A percentile compares a stretch with the other conserved stretches of the same genome.
These are phyloP conservation scores for Lytechinus variegatus DNA, from an alignment of 35 echinoderm and acorn worm genomes.

Conservation along the genomic window DNA sequence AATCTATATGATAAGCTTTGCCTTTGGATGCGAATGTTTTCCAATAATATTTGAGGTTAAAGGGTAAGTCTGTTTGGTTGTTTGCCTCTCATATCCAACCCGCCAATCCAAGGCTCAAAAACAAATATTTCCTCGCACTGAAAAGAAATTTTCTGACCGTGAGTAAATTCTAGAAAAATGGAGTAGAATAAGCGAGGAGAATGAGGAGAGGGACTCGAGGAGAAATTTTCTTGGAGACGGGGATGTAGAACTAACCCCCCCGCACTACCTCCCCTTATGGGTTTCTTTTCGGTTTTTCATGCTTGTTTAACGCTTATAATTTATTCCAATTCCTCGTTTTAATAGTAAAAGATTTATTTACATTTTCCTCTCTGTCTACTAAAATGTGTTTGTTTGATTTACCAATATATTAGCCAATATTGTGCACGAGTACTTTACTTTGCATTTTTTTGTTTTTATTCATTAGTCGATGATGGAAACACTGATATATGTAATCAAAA, in stretches of 20 bases:
- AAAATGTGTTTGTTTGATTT: not conserved
- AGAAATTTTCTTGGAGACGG: not conserved
- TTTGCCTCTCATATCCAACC: conserved; percentile 28
- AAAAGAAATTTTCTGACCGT: conserved; percentile 26
- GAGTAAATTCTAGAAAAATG: not conserved
- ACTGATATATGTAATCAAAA: too few relatives aligned
- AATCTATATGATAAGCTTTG: not conserved
- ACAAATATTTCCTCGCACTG: conserved; percentile 31
- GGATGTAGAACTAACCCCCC: not conserved
- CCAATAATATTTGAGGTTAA: conserved; percentile 21
- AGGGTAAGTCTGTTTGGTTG: conserved; percentile 1
- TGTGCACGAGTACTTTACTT: not conserved
- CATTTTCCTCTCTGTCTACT: not conserved
- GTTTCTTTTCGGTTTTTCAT: not conserved
- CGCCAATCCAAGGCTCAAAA: conserved; percentile 1
- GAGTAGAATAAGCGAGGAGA: not conserved
- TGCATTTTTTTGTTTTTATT: not conserved
- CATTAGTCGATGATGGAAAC: not conserved
- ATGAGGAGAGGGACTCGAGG: not conserved
- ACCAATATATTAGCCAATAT: not conserved
- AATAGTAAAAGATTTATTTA: not conserved
- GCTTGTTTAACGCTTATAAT: not conserved
- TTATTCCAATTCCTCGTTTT: not conserved
- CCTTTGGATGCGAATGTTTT: not conserved
- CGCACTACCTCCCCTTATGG: not conserved